Evolutionary conservation across 1,140 invertebrate genomes (phyloP).

Genomic region (Bombus breviceps): DNA sequence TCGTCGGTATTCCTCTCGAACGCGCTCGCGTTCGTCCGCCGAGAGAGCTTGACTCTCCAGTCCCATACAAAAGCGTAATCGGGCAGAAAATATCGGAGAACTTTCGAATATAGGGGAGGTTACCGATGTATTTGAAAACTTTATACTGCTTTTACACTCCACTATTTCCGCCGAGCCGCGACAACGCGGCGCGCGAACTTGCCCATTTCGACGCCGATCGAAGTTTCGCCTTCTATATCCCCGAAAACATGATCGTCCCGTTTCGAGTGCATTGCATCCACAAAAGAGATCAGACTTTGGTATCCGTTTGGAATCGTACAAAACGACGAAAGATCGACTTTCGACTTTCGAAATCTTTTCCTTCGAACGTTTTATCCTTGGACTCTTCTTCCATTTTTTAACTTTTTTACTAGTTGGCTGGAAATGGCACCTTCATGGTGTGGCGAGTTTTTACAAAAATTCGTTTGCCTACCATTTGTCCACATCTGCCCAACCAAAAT

Average conservation of each 20-base stretch:
- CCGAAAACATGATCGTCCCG: not conserved
- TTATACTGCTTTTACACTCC: constrained; percentile 46
- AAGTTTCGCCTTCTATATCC: constrained; percentile 23
- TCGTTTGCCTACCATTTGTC: too few relatives aligned
- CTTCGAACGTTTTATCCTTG: not conserved
- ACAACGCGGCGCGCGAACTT: constrained; percentile 17
- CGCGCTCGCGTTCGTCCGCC: not conserved
- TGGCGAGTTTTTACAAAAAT: too few relatives aligned
- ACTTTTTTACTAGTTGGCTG: too few relatives aligned
- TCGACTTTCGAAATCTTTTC: not conserved
- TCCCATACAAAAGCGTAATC: constrained; percentile 34
- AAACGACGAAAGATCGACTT: not conserved
- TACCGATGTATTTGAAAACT: constrained; percentile 46
- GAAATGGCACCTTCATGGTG: too few relatives aligned
- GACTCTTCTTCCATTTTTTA: too few relatives aligned
- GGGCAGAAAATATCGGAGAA: constrained; percentile 50
- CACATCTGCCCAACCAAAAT: too few relatives aligned
- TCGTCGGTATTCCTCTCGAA: constrained; percentile 4
- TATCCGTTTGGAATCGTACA: not conserved
- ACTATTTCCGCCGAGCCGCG: constrained; percentile 1
- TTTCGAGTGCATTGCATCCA: not conserved
- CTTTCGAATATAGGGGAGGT: not conserved
- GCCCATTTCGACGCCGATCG: not conserved
- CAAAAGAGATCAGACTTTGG: not conserved
- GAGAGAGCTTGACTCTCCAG: not conserved